phyloP scores from a whole-genome alignment of 2,113 vertebrate genomes.

The Apeltes quadracus region DNA sequence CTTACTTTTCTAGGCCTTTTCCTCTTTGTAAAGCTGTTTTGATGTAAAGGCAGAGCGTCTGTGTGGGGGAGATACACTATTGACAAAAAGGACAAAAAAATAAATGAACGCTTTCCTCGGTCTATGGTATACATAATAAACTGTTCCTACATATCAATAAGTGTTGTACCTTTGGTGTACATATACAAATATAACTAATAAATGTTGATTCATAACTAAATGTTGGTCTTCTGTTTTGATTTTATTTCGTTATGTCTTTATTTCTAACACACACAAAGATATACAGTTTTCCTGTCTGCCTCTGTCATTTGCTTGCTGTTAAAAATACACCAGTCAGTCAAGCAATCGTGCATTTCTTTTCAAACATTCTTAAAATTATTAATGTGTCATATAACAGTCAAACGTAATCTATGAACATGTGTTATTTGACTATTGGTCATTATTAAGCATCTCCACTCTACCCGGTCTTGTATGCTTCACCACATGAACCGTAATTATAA shows the following conservation, averaged over 20 bases:
- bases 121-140: slow-evolving; percentile 77
- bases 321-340: background rate
- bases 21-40: slow-evolving; percentile 83
- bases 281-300: background rate
- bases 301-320: background rate
- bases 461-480: background rate
- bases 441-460: background rate
- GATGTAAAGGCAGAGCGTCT: slow-evolving; percentile 74
- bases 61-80: slow-evolving; percentile 67
- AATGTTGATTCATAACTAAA: slow-evolving; percentile 94
- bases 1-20: slow-evolving; percentile 81
- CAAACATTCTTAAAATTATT: background rate
- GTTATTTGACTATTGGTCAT: background rate
- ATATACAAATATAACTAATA: slow-evolving; percentile 96
- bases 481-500: background rate
- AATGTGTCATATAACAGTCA: background rate
- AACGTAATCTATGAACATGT: background rate
- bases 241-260: background rate
- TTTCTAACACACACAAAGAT: background rate
- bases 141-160: slow-evolving; percentile 90
- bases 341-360: background rate
- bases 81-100: slow-evolving; percentile 63
- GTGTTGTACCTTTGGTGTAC: slow-evolving; percentile 94
- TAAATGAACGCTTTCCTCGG: slow-evolving; percentile 78
- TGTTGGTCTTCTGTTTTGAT: slow-evolving; percentile 16